Conservation (phyloP, 1,140 invertebrate genomes). For the Gyrodactylus bullatarudis region DNA sequence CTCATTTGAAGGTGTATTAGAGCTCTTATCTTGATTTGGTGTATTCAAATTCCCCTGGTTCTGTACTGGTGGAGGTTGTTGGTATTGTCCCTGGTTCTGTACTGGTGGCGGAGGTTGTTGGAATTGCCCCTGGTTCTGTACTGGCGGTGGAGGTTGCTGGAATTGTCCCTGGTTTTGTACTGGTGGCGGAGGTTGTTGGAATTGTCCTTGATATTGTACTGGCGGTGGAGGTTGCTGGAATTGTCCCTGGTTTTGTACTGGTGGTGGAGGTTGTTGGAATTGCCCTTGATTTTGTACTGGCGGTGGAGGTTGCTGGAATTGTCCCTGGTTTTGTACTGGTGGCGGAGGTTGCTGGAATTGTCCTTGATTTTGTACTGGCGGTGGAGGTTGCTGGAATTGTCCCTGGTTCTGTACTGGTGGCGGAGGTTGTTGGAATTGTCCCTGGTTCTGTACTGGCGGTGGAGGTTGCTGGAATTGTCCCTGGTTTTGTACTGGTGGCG, state of each 20-base stretch:
- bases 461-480: neutral
- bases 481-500: neutral
- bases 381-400: neutral
- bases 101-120: neutral
- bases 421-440: neutral
- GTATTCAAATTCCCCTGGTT: neutral
- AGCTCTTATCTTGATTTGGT: neutral
- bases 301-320: neutral
- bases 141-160: neutral
- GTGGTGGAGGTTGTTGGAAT: neutral
- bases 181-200: neutral
- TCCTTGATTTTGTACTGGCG: neutral
- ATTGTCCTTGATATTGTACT: neutral
- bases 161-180: neutral
- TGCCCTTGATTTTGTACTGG: neutral
- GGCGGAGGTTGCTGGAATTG: neutral
- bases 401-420: neutral
- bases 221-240: neutral
- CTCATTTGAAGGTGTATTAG: neutral
- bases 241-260: neutral
- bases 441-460: neutral
- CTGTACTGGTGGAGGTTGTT: neutral
- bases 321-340: neutral
- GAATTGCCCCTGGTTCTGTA: neutral
- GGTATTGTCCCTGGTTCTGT: neutral